Evolutionary conservation across 1,140 invertebrate species (phyloP), one percentile per base, ranked within the genome.

Genomic region (Metaphire vulgaris): DNA sequence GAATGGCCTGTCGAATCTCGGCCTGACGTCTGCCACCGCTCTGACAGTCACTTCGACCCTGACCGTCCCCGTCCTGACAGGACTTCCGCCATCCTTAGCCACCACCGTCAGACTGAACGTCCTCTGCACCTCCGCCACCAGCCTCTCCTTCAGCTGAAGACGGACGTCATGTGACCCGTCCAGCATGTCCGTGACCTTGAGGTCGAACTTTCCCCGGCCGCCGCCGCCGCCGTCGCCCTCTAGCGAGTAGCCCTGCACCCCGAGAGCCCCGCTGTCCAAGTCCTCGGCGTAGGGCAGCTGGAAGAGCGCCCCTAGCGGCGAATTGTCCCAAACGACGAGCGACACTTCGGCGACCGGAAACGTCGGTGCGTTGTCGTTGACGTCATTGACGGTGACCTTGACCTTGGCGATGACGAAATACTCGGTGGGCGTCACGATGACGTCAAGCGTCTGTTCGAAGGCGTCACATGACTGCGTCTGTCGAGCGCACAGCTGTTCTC

Each of bases 21-120:
- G 95, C 68, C 90, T 89, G 80, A 95, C 93, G 82, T 97, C 94
- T 82, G 97, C 97, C 2, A 90, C 89, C 83, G 97, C 94, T 1
- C 30, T 14, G 28, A 79, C 73, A 21, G 28, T 33, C 1, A 76
- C 33, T 26, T 26, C n/a, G 33, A 76, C 70, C 21, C 29, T 56
- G 1, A 76, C 28, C 6, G 67, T 72, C 34, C 75, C 75, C 16
- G 34, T 12, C 21, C 41, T 30, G 26, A 33, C 26, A 1, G 75
- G 75, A 64, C 28, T 56, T 29, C 75, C 75, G 15, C 75, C 75
- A 31, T 76, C 75, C 32, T 21, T 33, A 6, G 75, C 75, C 6
- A 76, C 34, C 21, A 76, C 34, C 2, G 67, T 28, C 6, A 76
- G n/a, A 26, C 21, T 72, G 69, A 71, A 76, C 1, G 28, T 2